phyloP scores from a whole-genome alignment of 2,113 vertebrate species.

The Syngnathus floridae region DNA sequence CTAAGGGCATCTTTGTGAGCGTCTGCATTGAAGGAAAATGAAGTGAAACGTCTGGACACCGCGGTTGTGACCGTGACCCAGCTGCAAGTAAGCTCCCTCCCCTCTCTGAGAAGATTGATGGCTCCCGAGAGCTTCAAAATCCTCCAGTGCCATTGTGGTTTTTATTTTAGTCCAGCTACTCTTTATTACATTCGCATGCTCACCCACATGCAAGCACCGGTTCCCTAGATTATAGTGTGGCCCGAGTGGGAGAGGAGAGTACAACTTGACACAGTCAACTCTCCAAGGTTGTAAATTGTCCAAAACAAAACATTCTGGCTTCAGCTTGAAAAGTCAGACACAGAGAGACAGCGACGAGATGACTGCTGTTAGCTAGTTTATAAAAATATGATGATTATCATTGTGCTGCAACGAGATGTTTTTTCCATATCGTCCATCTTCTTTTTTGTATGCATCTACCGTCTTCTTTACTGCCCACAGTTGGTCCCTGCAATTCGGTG shows the following conservation, averaged over 20 bases:
- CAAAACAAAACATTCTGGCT: conserved; percentile 8
- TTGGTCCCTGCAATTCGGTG: no score
- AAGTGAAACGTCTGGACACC: conserved; percentile 33
- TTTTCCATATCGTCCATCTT: no score
- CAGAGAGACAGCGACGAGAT: neutral
- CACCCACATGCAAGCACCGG: conserved; percentile 9
- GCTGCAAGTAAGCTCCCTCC: conserved; percentile 61
- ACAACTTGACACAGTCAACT: conserved; percentile 6
- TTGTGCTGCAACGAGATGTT: no score
- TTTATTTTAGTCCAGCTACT: conserved; percentile 43
- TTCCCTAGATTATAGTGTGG: conserved; percentile 38
- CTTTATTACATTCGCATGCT: conserved; percentile 6
- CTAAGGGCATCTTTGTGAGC: neutral
- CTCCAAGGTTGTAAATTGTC: conserved; percentile 17
- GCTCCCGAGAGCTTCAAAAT: conserved; percentile 55
- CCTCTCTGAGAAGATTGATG: conserved; percentile 66
- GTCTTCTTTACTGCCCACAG: no score
- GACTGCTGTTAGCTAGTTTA: neutral
- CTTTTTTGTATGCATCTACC: no score
- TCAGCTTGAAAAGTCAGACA: neutral
- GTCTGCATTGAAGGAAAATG: conserved; percentile 4
- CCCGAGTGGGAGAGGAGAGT: conserved; percentile 27
- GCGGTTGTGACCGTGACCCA: conserved; percentile 61
- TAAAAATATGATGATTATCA: neutral
- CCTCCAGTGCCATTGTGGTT: conserved; percentile 39